These are phyloP conservation scores for Marmota monax DNA, from an alignment of 2,113 vertebrate genomes.

Conservation along the genomic window DNA sequence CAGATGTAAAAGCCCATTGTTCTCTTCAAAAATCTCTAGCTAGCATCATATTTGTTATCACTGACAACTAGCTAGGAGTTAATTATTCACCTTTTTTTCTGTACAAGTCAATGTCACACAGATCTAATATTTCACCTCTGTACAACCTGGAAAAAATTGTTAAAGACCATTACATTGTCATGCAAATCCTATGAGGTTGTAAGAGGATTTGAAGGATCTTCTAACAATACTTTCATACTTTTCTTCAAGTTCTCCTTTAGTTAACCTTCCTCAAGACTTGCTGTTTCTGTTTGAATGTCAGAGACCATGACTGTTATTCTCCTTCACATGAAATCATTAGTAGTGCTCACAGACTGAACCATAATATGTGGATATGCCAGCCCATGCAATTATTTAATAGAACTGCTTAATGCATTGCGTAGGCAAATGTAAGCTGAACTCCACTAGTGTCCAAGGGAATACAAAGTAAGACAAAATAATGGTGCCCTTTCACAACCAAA, in stretches of 20 bases:
- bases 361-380: background rate
- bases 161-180: background rate
- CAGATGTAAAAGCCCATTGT: background rate
- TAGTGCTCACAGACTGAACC: background rate
- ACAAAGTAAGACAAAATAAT: background rate
- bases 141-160: background rate
- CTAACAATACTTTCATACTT: background rate
- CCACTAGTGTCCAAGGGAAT: background rate
- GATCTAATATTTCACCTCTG: background rate
- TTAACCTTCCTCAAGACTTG: background rate
- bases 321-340: background rate
- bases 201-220: background rate
- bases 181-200: background rate
- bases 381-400: background rate
- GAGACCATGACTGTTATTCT: background rate
- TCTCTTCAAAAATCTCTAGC: background rate
- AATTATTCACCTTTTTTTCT: background rate
- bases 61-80: background rate
- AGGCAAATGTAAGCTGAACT: background rate
- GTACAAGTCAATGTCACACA: background rate
- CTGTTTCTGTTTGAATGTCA: background rate
- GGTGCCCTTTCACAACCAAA: background rate
- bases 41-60: background rate
- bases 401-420: background rate
- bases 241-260: background rate